Base-by-base conservation (phyloP, 2,888 invertebrate species). In the Eupithecia abbreviata region DNA sequence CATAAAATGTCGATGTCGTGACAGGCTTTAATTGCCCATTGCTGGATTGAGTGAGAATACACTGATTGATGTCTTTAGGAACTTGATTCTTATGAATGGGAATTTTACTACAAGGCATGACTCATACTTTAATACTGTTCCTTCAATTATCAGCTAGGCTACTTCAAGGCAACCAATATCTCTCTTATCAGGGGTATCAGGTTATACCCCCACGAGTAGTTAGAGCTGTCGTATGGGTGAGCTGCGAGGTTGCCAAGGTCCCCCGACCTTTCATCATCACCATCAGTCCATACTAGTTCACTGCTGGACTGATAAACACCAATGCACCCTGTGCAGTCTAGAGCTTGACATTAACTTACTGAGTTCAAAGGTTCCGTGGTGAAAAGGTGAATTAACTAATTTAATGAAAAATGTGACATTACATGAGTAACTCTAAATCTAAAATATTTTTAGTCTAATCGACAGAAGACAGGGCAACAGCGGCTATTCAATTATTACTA, bases 401-500 rank as follows among this genome's bases (percentile, higher is more conserved):
- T 58, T 18, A 18, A 15, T 18, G 18, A 9, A 2, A 58, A 58
- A 3, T 18, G 10, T 9, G 2, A 18, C 3, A 18, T 58, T 10
- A 62, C 62, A 30, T 10, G 58, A 58, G 58, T n/a, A 55, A 55
- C 55, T 55, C 55, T n/a, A 55, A 2, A 6, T 55, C 3, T n/a
- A 18, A 18, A n/a, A 55, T 55, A 55, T 55, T 55, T 55, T 55
- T 2, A 55, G 55, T 7, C 0, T 15, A 6, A n/a, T 62, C 10
- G 30, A 30, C 30, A 30, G 10, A 30, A 30, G 30, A 30, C 15
- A 42, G 15, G 67, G 43, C 67, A 69, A 42, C 66, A 66, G 15
- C 30, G 69, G 12, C 18, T 69, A n/a, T 70, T 80, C 80, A 77
- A 80, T 79, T 75, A 79, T 79, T 79, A 62, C 18, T 30, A 62